Base-by-base conservation (phyloP, 2,797 vertebrate species). In the Clarias platycephalus region DNA sequence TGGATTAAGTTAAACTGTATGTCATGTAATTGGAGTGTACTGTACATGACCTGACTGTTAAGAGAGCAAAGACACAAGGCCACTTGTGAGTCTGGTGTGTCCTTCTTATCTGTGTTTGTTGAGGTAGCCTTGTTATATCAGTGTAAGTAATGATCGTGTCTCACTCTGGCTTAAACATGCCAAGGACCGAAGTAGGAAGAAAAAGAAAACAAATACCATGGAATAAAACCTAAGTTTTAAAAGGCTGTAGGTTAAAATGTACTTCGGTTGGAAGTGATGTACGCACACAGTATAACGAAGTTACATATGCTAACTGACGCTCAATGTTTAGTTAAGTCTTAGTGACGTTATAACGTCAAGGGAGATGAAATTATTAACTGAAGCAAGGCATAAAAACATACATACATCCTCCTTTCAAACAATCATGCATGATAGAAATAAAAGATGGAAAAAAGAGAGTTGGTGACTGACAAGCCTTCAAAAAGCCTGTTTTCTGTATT, bases 51-150 rank as follows among this genome's bases (percentile, higher is more conserved):
- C 57, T 71, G 63, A 82, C 7, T n/a, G 12, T 58, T 44, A 55
- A 62, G 15, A 57, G 63, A 1, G 8, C 70, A 77, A 86, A 75
- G 28, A 79, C 71, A 58, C 66, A 82, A 77, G 49, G 60, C 40
- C 31, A 31, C 22, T 68, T 67, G 53, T 26, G 10, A 5, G n/a
- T 40, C 9, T 53, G 12, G 18, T 34, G 49, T 26, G 67, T 83
- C 70, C 55, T 86, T 77, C 37, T 72, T 71, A 15, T 75, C 20
- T 4, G 16, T 37, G 44, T 71, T 49, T 84, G 70, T 57, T 83
- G 37, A 64, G 20, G 64, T 58, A 40, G 31, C 62, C 49, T 70
- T 71, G 31, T 2, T 49, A 55, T 40, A 78, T 60, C 63, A 60
- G 22, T 74, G 37, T 63, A 58, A 67, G 68, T 81, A 77, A 86